Percentiles rank a stretch among this genome's conserved stretches.
Conservation (phyloP, 2,888 invertebrate genomes). For the Dioctria rufipes region DNA sequence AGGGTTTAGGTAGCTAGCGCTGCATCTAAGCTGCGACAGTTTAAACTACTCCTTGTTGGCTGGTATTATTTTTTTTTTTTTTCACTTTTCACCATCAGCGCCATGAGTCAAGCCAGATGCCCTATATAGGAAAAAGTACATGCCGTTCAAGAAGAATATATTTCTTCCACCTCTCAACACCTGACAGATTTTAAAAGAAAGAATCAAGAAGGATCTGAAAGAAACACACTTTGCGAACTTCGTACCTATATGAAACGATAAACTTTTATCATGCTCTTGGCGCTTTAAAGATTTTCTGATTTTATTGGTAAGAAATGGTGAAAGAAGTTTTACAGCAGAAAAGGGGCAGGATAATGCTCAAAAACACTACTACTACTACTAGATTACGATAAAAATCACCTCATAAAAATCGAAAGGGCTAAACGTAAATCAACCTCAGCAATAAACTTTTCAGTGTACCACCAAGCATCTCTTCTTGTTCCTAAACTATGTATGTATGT, state of each 20-base stretch:
- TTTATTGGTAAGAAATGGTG: slow-evolving; percentile 15
- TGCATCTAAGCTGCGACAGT: slow-evolving; percentile 24
- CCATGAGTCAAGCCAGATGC: background rate
- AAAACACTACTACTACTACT: background rate
- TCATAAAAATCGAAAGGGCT: no score
- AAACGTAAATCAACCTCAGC: slow-evolving; percentile 22
- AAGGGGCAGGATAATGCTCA: slow-evolving; percentile 8
- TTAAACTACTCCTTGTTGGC: slow-evolving; percentile 37
- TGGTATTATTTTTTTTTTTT: background rate
- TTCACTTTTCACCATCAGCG: background rate
- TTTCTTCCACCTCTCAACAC: slow-evolving; percentile 41
- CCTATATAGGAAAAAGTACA: background rate
- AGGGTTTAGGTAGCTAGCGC: slow-evolving; percentile 14
- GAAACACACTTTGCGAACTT: slow-evolving; percentile 31
- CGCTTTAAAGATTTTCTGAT: slow-evolving; percentile 47
- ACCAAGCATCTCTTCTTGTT: no score
- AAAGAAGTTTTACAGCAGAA: background rate
- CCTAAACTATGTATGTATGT: background rate
- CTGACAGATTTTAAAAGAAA: slow-evolving; percentile 40
- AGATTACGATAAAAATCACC: background rate
- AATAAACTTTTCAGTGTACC: background rate
- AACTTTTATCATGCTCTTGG: slow-evolving; percentile 37
- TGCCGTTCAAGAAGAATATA: slow-evolving; percentile 14
- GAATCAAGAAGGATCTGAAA: background rate
- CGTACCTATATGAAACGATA: slow-evolving; percentile 21